phyloP scores from a whole-genome alignment of 1,140 invertebrate species.

The Philopotamus ludificatus region DNA sequence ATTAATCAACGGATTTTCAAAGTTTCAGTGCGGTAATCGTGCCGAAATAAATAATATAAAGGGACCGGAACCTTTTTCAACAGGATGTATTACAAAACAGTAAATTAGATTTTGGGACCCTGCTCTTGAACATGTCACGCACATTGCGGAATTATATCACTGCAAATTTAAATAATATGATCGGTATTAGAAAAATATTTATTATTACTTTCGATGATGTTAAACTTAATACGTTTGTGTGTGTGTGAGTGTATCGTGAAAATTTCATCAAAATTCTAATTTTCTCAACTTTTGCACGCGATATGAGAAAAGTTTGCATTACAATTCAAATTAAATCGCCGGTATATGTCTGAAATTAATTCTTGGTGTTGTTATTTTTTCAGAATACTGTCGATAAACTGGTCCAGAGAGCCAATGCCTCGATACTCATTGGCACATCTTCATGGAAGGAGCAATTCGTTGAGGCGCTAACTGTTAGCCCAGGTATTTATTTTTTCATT shows the following conservation, averaged over 20 bases:
- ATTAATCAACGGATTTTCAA: too few species aligned
- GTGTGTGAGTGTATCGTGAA: not conserved
- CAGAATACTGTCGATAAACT: constrained; percentile 97
- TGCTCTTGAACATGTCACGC: too few species aligned
- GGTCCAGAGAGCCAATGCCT: constrained; percentile 93
- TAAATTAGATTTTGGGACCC: too few species aligned
- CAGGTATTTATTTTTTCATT: constrained; percentile 61
- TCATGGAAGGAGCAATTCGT: constrained; percentile 99
- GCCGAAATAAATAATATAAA: too few species aligned
- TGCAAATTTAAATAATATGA: too few species aligned
- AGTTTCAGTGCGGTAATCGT: too few species aligned
- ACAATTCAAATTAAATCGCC: not conserved
- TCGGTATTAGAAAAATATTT: too few species aligned
- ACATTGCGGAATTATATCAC: too few species aligned
- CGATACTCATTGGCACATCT: constrained; percentile 89
- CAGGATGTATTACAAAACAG: too few species aligned
- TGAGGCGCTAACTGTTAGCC: constrained; percentile 91
- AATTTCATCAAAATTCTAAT: constrained; percentile 19
- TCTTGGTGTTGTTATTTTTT: constrained; percentile 45
- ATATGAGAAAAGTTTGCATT: constrained; percentile 21
- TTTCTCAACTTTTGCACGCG: constrained; percentile 3
- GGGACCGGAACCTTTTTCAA: too few species aligned
- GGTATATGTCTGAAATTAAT: not conserved
- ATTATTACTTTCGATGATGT: too few species aligned
- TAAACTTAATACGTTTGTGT: too few species aligned